phyloP scores from a whole-genome alignment of 2,113 vertebrate genomes.

The Arvicanthis niloticus region DNA sequence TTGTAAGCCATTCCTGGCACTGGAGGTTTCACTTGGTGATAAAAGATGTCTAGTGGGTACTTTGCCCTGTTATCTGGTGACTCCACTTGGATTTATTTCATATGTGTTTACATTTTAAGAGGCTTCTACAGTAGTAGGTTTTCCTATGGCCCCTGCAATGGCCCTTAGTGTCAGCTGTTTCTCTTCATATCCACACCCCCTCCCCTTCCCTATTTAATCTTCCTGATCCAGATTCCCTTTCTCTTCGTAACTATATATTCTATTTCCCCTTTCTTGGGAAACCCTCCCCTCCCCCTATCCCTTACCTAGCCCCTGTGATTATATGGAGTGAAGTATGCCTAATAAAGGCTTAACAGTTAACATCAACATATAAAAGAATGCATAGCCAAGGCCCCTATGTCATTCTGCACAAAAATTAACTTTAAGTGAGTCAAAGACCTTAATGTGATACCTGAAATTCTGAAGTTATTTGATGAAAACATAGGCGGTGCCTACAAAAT shows the following conservation, averaged over 20 bases:
- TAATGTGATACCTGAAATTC: not conserved
- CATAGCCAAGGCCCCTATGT: not conserved
- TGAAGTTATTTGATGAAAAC: not conserved
- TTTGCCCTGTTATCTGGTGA: not conserved
- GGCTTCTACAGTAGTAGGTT: not conserved
- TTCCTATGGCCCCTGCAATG: not conserved
- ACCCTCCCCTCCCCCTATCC: not conserved
- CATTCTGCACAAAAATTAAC: not conserved
- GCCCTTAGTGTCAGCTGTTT: not conserved
- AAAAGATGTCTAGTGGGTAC: not conserved
- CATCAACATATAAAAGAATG: not conserved
- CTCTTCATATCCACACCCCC: not conserved
- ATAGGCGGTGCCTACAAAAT: not conserved
- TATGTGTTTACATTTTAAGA: not conserved
- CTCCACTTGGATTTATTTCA: not conserved
- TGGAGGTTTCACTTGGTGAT: not conserved
- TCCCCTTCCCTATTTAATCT: not conserved
- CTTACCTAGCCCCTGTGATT: not conserved
- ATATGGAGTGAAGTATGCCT: not conserved
- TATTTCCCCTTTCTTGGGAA: not conserved
- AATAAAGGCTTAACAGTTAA: not conserved
- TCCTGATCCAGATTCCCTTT: not conserved
- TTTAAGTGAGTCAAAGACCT: not conserved
- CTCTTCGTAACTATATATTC: not conserved
- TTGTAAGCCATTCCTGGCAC: not conserved